Conservation (phyloP, 2,888 invertebrate species). For the Hemaris fuciformis region DNA sequence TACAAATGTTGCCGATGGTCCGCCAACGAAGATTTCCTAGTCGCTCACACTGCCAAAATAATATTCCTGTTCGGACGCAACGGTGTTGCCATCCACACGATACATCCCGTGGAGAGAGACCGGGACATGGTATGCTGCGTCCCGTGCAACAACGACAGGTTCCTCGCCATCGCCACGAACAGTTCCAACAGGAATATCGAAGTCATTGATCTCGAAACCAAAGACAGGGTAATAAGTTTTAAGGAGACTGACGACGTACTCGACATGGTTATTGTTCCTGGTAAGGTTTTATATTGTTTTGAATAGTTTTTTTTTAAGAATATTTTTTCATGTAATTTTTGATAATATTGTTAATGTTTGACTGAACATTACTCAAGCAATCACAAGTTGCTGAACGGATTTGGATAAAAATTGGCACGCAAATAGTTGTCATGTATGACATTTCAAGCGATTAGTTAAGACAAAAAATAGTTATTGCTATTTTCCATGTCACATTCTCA, state of each 20-base stretch:
- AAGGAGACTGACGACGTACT: constrained; percentile 56
- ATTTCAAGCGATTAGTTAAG: too few relatives aligned
- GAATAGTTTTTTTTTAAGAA: background rate
- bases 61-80: constrained; percentile 59
- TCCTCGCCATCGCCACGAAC: constrained; percentile 53
- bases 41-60: constrained; percentile 62
- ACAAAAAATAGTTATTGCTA: too few relatives aligned
- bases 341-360: too few relatives aligned
- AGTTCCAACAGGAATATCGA: constrained; percentile 46
- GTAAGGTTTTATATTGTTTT: constrained; percentile 47
- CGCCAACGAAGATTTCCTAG: constrained; percentile 54
- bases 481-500: too few relatives aligned
- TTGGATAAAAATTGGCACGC: too few relatives aligned
- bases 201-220: constrained; percentile 55
- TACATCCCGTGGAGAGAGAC: constrained; percentile 56
- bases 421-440: too few relatives aligned
- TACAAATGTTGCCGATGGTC: constrained; percentile 69
- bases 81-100: constrained; percentile 46
- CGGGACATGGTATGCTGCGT: constrained; percentile 55
- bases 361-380: too few relatives aligned
- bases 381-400: too few relatives aligned
- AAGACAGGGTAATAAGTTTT: constrained; percentile 52
- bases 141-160: constrained; percentile 61
- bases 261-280: constrained; percentile 62
- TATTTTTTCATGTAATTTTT: too few relatives aligned